These are phyloP conservation scores for Lagria hirta DNA, from an alignment of 2,888 invertebrate genomes.

Conservation along the genomic window DNA sequence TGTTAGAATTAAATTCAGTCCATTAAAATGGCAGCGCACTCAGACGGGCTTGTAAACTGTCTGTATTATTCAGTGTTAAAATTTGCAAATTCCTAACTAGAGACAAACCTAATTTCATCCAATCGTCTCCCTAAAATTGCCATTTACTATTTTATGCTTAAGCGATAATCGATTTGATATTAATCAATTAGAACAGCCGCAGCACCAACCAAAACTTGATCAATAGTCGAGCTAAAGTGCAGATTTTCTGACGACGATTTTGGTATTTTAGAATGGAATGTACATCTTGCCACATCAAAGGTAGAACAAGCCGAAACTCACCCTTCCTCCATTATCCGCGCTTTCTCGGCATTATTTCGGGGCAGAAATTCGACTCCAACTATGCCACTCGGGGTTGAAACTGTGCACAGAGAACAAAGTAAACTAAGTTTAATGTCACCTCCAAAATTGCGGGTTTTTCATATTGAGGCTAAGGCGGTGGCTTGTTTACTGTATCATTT, in stretches of 20 bases:
- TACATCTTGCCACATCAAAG: constrained; percentile 26
- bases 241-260: constrained; percentile 13
- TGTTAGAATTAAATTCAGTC: no score
- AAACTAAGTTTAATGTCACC: no score
- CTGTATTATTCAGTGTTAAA: no score
- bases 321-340: constrained; percentile 19
- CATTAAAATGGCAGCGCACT: no score
- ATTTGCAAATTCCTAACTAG: no score
- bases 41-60: no score
- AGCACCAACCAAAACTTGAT: constrained; percentile 21
- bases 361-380: constrained; percentile 23
- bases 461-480: no score
- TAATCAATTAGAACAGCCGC: constrained; percentile 26
- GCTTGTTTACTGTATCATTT: no score
- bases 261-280: constrained; percentile 23
- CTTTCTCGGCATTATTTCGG: constrained; percentile 23
- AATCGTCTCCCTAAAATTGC: no score
- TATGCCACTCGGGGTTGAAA: constrained; percentile 23
- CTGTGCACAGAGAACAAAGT: no score
- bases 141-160: constrained; percentile 21
- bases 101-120: no score
- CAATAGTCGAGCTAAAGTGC: constrained; percentile 23
- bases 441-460: no score
- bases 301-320: constrained; percentile 11
- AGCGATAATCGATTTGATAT: constrained; percentile 24